These are phyloP conservation scores for Catocala sponsa DNA, from an alignment of 2,888 invertebrate genomes.

Conservation along the genomic window DNA sequence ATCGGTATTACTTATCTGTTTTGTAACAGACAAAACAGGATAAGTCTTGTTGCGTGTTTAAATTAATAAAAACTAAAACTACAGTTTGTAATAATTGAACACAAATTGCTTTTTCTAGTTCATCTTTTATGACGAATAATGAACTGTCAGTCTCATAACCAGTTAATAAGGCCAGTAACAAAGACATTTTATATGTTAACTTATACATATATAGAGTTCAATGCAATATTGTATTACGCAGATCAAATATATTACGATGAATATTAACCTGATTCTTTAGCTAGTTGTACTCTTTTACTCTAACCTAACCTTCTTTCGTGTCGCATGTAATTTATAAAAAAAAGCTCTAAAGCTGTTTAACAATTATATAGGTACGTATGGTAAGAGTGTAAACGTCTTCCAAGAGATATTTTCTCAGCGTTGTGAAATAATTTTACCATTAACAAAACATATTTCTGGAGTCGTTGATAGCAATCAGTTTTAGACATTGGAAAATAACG, in stretches of 20 bases:
- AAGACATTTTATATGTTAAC: constrained; percentile 28
- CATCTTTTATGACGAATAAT: constrained; percentile 37
- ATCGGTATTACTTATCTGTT: constrained; percentile 21
- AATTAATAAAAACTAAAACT: no score
- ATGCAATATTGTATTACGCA: background rate
- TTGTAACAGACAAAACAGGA: constrained; percentile 26
- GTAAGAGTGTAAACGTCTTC: background rate
- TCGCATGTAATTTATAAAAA: background rate
- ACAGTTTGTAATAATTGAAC: background rate
- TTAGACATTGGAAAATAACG: constrained; percentile 70
- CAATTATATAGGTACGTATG: no score
- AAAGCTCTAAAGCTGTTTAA: background rate
- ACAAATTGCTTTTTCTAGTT: constrained; percentile 29
- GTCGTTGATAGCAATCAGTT: constrained; percentile 57
- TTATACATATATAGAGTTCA: constrained; percentile 31
- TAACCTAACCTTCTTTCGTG: background rate
- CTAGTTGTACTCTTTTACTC: background rate
- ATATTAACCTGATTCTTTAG: no score
- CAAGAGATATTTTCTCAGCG: constrained; percentile 49
- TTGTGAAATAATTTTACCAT: constrained; percentile 50
- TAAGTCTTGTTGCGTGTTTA: constrained; percentile 16
- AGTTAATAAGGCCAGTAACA: constrained; percentile 44
- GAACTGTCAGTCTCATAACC: constrained; percentile 40
- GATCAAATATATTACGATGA: no score
- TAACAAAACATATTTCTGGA: constrained; percentile 47